Evolutionary conservation across 2,888 invertebrate genomes (phyloP).

Genomic region (Unio pictorum): DNA sequence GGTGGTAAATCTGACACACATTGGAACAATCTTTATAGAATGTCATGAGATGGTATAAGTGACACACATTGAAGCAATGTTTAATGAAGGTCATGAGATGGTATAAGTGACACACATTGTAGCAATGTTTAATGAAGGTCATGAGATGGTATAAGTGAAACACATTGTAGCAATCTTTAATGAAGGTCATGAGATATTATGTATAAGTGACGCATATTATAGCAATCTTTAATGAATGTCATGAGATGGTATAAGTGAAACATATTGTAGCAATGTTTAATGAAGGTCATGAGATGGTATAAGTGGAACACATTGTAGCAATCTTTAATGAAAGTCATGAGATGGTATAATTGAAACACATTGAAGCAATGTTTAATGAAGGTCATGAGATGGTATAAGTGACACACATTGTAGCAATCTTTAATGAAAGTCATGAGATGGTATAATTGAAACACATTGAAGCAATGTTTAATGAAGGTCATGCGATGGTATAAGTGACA

Average conservation of each 20-base stretch:
- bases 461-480: constrained; percentile 80
- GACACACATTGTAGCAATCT: constrained; percentile 75
- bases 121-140: constrained; percentile 80
- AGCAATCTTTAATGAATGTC: constrained; percentile 80
- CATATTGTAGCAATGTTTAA: constrained; percentile 75
- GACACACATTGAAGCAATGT: constrained; percentile 75
- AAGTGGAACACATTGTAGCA: constrained; percentile 73
- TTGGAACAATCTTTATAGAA: constrained; percentile 68
- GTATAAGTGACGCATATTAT: constrained; percentile 56
- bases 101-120: constrained; percentile 57
- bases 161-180: constrained; percentile 75
- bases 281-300: constrained; percentile 76
- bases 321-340: constrained; percentile 82
- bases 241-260: constrained; percentile 60
- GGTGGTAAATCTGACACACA: not conserved
- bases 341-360: constrained; percentile 75
- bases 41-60: constrained; percentile 83
- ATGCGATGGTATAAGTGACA: constrained; percentile 78
- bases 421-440: constrained; percentile 83
- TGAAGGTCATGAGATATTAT: constrained; percentile 76
- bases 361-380: constrained; percentile 76
- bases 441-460: constrained; percentile 71
- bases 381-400: constrained; percentile 83
- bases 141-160: constrained; percentile 78
- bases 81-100: constrained; percentile 77